These are phyloP conservation scores for Podarcis lilfordi DNA, from an alignment of 2,797 vertebrate genomes.

Conservation along the genomic window DNA sequence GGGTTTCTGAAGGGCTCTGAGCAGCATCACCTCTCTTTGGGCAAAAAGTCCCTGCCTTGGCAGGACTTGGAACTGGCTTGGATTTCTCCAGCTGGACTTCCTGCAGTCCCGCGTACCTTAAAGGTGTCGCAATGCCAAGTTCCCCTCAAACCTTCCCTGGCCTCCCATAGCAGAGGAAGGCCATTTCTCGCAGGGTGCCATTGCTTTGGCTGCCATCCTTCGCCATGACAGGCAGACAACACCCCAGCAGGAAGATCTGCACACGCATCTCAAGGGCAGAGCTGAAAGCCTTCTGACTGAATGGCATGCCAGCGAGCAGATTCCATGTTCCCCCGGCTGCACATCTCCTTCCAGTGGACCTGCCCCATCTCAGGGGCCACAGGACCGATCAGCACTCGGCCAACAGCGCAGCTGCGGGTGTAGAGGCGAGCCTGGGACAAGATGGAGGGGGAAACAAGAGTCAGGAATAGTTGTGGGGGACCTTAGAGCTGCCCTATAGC, in stretches of 20 bases:
- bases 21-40: neutral
- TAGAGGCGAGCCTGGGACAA: constrained; percentile 79
- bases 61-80: neutral
- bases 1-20: too few relatives aligned
- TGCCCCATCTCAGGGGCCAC: constrained; percentile 66
- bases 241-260: accelerated
- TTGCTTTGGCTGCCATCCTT: accelerated
- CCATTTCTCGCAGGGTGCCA: accelerated
- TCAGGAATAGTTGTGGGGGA: too few relatives aligned
- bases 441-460: neutral
- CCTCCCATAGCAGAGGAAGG: neutral
- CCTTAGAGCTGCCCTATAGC: neutral
- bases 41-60: neutral
- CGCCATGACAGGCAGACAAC: accelerated
- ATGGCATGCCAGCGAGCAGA: constrained; percentile 80
- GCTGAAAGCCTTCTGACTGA: constrained; percentile 51
- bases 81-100: accelerated
- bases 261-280: constrained; percentile 14
- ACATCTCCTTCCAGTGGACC: constrained; percentile 86
- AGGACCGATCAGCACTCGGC: constrained; percentile 77
- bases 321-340: constrained; percentile 78
- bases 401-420: constrained; percentile 78
- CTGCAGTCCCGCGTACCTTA: accelerated
- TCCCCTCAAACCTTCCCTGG: accelerated
- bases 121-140: neutral